phyloP scores from a whole-genome alignment of 2,797 vertebrate genomes.

The Enteromius thamalakanensis region DNA sequence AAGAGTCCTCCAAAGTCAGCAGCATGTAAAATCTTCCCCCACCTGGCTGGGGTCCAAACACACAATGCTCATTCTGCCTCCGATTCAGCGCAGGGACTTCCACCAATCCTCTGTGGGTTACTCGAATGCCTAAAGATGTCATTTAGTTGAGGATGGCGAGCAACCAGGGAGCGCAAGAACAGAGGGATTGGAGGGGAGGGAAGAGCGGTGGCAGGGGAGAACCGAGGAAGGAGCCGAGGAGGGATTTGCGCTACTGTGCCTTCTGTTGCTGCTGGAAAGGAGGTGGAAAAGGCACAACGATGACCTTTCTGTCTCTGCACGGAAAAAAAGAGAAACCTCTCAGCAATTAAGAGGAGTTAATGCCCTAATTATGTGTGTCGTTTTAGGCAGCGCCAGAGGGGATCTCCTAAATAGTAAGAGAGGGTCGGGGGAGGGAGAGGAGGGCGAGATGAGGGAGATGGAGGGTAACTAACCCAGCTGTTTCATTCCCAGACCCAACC shows the following conservation, averaged over 20 bases:
- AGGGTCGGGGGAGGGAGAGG: conserved; percentile 31
- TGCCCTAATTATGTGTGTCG: conserved; percentile 66
- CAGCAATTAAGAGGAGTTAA: conserved; percentile 63
- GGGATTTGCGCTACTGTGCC: conserved; percentile 41
- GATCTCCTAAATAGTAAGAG: conserved; percentile 58
- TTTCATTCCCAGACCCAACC: conserved; percentile 51
- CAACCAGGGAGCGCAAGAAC: conserved; percentile 29
- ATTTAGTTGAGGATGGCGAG: conserved; percentile 52
- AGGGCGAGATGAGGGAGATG: conserved; percentile 37
- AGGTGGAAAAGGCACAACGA: conserved; percentile 44
- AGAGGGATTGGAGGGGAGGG: conserved; percentile 34
- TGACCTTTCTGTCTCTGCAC: conserved; percentile 60
- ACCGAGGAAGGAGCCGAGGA: conserved; percentile 5
- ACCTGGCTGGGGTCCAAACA: conserved; percentile 59
- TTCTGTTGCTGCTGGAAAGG: conserved; percentile 48
- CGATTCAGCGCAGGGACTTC: conserved; percentile 45
- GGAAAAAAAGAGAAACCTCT: conserved; percentile 48
- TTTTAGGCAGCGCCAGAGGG: conserved; percentile 65
- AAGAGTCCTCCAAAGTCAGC: conserved; percentile 57
- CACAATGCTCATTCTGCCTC: conserved; percentile 49
- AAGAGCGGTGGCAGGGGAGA: conserved; percentile 29
- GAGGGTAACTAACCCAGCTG: conserved; percentile 43
- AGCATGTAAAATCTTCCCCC: conserved; percentile 54
- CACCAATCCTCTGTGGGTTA: conserved; percentile 42
- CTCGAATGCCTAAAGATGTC: conserved; percentile 52